phyloP scores from a whole-genome alignment of 2,888 invertebrate genomes.

The Trichogramma dendrolimi region DNA sequence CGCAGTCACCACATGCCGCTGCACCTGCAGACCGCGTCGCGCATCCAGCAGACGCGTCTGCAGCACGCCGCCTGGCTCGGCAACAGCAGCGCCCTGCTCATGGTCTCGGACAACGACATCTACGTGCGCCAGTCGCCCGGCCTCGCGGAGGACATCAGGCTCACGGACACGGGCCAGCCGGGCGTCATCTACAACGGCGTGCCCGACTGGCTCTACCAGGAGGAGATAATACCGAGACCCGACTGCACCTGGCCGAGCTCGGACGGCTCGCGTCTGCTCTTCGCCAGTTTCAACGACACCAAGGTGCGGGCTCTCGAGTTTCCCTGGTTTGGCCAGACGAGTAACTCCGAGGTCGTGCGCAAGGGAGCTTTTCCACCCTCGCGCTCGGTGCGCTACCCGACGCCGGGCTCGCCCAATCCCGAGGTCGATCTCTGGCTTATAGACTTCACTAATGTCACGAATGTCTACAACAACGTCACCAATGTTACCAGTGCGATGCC shows the following conservation, averaged over 20 bases:
- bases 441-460: constrained; percentile 50
- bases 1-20: constrained; percentile 79
- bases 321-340: constrained; percentile 72
- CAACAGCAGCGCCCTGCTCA: constrained; percentile 69
- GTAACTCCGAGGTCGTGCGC: constrained; percentile 52
- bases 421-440: constrained; percentile 78
- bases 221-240: constrained; percentile 78
- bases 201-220: constrained; percentile 96
- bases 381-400: constrained; percentile 77
- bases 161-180: constrained; percentile 74
- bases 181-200: constrained; percentile 86
- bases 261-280: constrained; percentile 79
- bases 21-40: constrained; percentile 71
- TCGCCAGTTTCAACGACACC: constrained; percentile 81
- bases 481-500: constrained; percentile 29
- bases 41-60: constrained; percentile 67
- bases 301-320: constrained; percentile 53
- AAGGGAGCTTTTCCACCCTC: constrained; percentile 74
- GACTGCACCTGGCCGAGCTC: constrained; percentile 82
- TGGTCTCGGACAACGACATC: constrained; percentile 85
- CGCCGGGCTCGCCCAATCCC: constrained; percentile 84
- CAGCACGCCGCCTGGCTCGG: constrained; percentile 84
- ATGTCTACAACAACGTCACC: constrained; percentile 55
- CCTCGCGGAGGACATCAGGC: constrained; percentile 60
- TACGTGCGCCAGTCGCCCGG: constrained; percentile 74